These are phyloP conservation scores for Bactericera cockerelli DNA, from an alignment of 1,140 invertebrate species.

Conservation along the genomic window DNA sequence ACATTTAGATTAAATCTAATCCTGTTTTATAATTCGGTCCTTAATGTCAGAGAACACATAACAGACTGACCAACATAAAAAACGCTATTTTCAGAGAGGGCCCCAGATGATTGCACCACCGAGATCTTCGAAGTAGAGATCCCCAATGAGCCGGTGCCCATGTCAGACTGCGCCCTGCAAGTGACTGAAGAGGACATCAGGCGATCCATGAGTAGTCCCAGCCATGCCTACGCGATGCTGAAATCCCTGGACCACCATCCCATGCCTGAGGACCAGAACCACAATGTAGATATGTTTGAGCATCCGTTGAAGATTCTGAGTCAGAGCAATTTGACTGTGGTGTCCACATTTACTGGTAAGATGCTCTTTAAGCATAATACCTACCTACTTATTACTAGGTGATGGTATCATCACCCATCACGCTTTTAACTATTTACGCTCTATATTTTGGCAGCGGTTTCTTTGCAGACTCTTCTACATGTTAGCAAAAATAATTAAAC, in stretches of 20 bases:
- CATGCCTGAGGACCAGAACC: slow-evolving; percentile 36
- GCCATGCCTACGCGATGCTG: not conserved
- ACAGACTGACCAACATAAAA: no score
- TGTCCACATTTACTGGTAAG: slow-evolving; percentile 62
- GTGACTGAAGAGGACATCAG: slow-evolving; percentile 85
- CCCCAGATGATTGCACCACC: slow-evolving; percentile 48
- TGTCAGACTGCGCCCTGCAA: slow-evolving; percentile 66
- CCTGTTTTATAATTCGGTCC: no score
- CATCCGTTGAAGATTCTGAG: slow-evolving; percentile 74
- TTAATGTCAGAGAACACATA: no score
- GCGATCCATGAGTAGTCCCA: slow-evolving; percentile 58
- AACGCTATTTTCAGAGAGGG: slow-evolving; percentile 2
- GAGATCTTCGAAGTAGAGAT: slow-evolving; percentile 72
- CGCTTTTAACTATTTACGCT: no score
- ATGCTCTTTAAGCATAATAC: no score
- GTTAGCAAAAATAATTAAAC: no score
- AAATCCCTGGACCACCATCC: slow-evolving; percentile 32
- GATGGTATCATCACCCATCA: no score
- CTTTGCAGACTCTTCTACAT: no score
- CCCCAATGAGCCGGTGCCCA: slow-evolving; percentile 58
- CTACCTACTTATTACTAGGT: no score
- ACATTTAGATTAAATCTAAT: no score
- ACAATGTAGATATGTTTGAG: slow-evolving; percentile 44
- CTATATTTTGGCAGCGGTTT: no score
- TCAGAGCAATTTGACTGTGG: slow-evolving; percentile 75